A percentile compares a stretch with the other conserved stretches of the same genome.
Conservation (phyloP, 2,797 vertebrate species). For the Pogoniulus pusillus region DNA sequence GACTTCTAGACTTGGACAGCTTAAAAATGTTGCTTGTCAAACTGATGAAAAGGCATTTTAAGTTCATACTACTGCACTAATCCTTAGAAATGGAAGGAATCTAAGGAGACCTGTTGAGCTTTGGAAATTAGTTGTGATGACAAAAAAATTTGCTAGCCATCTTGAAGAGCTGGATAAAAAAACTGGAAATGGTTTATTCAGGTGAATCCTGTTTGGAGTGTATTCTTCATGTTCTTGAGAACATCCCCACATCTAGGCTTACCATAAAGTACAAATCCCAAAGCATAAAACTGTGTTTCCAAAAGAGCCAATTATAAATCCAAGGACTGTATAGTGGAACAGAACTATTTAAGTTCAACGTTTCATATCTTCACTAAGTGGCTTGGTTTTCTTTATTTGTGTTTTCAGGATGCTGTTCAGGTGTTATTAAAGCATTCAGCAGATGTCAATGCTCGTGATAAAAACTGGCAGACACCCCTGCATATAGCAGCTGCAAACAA, state of each 20-base stretch:
- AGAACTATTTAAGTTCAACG: background rate
- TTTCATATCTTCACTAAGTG: background rate
- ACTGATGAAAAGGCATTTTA: background rate
- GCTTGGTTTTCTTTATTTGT: constrained; percentile 6
- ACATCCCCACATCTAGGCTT: background rate
- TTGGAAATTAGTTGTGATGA: background rate
- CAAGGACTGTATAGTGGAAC: too few relatives aligned
- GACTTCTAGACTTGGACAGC: background rate
- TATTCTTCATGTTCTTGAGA: background rate
- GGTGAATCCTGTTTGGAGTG: background rate
- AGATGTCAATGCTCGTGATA: constrained; percentile 96
- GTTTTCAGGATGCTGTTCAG: constrained; percentile 92
- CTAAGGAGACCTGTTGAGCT: background rate
- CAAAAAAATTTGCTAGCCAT: background rate
- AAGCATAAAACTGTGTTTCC: background rate
- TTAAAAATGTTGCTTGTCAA: background rate
- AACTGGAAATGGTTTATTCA: background rate
- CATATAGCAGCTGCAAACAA: constrained; percentile 97
- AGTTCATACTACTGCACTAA: background rate
- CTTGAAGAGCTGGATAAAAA: background rate
- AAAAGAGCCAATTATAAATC: background rate
- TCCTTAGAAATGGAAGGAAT: background rate
- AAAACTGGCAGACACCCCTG: constrained; percentile 98
- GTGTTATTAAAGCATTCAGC: constrained; percentile 97
- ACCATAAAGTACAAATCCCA: background rate